Percentiles rank a stretch among this genome's conserved stretches.
These are phyloP conservation scores for Tursiops truncatus DNA, from an alignment of 2,113 vertebrate genomes.

Conservation along the genomic window DNA sequence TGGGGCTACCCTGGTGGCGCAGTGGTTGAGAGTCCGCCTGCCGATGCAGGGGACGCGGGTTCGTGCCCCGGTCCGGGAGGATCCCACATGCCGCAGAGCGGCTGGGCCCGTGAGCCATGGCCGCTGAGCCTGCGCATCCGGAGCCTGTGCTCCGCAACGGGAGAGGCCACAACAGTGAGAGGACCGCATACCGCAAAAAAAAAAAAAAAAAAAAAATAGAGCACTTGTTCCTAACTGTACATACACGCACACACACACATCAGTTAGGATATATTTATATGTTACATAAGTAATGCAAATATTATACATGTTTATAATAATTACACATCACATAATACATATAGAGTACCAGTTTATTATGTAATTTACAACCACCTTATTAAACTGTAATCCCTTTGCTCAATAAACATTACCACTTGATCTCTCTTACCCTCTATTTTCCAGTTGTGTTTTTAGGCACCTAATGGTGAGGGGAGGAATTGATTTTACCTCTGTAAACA, in stretches of 20 bases:
- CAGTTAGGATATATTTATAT: not conserved
- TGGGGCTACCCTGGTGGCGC: not conserved
- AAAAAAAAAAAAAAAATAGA: not conserved
- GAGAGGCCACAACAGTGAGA: too few relatives aligned
- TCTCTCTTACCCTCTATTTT: not conserved
- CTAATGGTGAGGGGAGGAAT: not conserved
- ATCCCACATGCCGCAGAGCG: too few relatives aligned
- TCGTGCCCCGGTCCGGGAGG: too few relatives aligned
- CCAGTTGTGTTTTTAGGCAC: not conserved
- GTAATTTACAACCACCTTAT: not conserved
- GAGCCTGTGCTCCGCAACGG: too few relatives aligned
- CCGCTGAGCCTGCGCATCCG: too few relatives aligned
- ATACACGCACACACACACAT: not conserved
- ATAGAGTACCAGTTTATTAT: not conserved
- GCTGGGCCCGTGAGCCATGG: too few relatives aligned
- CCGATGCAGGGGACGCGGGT: too few relatives aligned
- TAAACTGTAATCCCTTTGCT: not conserved
- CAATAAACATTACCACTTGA: not conserved
- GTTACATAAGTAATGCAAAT: not conserved
- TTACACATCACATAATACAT: not conserved
- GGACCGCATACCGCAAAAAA: too few relatives aligned
- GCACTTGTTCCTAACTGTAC: not conserved
- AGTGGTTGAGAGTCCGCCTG: too few relatives aligned
- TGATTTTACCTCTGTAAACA: not conserved
- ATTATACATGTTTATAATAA: not conserved